These are phyloP conservation scores for Octodonta nipae DNA, from an alignment of 2,888 invertebrate genomes.

Conservation along the genomic window DNA sequence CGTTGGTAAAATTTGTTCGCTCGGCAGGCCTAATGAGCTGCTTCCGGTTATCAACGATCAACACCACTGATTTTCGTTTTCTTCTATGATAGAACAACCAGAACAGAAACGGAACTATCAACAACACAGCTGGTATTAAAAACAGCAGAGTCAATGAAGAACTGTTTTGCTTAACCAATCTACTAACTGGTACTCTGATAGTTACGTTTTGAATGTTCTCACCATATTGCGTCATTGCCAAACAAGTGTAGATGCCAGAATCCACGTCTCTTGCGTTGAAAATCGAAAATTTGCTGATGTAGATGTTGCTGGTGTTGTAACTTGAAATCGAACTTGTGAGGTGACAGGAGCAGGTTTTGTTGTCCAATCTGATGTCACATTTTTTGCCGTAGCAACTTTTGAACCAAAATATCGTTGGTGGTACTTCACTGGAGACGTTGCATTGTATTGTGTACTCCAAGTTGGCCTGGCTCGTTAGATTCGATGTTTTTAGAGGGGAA, in stretches of 20 bases:
- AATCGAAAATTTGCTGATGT: slow-evolving; percentile 30
- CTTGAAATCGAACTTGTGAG: slow-evolving; percentile 19
- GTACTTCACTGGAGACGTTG: slow-evolving; percentile 27
- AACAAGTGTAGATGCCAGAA: slow-evolving; percentile 30
- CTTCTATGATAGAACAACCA: slow-evolving; percentile 29
- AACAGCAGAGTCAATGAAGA: slow-evolving; percentile 27
- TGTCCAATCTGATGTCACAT: slow-evolving; percentile 25
- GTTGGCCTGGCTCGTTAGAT: slow-evolving; percentile 23
- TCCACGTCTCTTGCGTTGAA: slow-evolving; percentile 25
- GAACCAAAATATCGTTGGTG: slow-evolving; percentile 30
- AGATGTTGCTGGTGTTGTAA: slow-evolving; percentile 23
- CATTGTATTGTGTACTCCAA: slow-evolving; percentile 29
- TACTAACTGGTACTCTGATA: slow-evolving; percentile 20
- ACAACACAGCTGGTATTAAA: slow-evolving; percentile 27
- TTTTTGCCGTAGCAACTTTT: slow-evolving; percentile 26
- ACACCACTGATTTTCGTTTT: slow-evolving; percentile 18
- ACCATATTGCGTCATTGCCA: slow-evolving; percentile 28
- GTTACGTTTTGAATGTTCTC: slow-evolving; percentile 25
- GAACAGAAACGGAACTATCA: slow-evolving; percentile 25
- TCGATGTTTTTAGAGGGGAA: slow-evolving; percentile 23
- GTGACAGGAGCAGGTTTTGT: slow-evolving; percentile 24
- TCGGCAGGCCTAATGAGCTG: slow-evolving; percentile 15
- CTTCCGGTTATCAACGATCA: slow-evolving; percentile 16
- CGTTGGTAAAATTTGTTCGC: too few relatives aligned
- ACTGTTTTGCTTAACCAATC: slow-evolving; percentile 13